Evolutionary conservation across 2,888 invertebrate species (phyloP).

Genomic region (Ellobium chinense): DNA sequence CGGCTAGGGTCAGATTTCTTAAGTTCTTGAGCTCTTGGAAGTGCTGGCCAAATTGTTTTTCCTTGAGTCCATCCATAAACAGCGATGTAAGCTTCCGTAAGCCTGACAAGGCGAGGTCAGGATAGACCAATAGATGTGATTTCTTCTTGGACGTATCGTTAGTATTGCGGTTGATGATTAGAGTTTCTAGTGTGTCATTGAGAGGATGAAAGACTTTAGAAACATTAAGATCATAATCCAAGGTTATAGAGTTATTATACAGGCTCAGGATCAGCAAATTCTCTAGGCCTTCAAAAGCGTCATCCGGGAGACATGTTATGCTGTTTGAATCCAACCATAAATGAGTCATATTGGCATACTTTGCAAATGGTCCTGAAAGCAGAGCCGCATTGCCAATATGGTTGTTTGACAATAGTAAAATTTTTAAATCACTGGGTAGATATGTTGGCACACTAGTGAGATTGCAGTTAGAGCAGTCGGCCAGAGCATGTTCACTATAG

Average conservation of each 20-base stretch:
- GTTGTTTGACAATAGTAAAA: conserved; percentile 18
- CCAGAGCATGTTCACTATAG: too few relatives aligned
- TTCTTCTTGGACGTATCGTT: neutral
- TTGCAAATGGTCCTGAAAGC: neutral
- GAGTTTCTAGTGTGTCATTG: neutral
- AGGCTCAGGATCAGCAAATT: conserved; percentile 10
- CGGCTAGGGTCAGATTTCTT: conserved; percentile 26
- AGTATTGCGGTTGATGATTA: conserved; percentile 22
- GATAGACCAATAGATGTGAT: neutral
- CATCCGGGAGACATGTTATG: conserved; percentile 24
- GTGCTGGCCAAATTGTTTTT: neutral
- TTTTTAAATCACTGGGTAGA: neutral
- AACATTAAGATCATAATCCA: neutral
- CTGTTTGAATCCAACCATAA: conserved; percentile 16
- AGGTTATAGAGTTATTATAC: conserved; percentile 11
- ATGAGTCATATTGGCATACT: neutral
- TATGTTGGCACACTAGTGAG: conserved; percentile 2
- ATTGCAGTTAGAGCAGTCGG: neutral
- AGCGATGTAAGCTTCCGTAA: conserved; percentile 14
- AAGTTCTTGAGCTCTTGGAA: neutral
- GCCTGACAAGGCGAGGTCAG: conserved; percentile 30
- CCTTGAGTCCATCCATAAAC: conserved; percentile 34
- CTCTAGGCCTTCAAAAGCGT: conserved; percentile 11
- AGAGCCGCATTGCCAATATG: neutral
- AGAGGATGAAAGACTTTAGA: conserved; percentile 27